Conservation (phyloP, 2,113 vertebrate species). For the Phocoena phocoena region DNA sequence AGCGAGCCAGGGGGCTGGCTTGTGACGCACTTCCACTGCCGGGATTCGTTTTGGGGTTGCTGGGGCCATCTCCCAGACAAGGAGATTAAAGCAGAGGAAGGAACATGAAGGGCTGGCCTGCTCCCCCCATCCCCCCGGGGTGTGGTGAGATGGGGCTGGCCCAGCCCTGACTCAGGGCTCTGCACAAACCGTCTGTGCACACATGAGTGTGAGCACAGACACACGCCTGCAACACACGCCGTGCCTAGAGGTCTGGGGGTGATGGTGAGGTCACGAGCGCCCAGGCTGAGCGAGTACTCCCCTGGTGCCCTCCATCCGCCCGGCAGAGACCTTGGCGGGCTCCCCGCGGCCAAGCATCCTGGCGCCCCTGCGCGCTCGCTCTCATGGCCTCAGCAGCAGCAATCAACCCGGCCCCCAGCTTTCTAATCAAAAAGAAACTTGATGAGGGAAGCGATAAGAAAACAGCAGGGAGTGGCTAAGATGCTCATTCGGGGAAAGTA, state of each 20-base stretch:
- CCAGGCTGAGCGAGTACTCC: neutral
- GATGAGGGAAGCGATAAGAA: neutral
- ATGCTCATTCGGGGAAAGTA: rapidly evolving
- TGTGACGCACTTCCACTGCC: no score
- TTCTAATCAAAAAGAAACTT: neutral
- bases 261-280: rapidly evolving
- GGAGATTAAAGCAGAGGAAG: neutral
- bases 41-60: rapidly evolving
- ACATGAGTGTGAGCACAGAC: rapidly evolving
- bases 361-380: rapidly evolving
- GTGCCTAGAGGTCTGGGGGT: neutral
- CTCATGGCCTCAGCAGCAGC: neutral
- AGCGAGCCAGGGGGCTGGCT: neutral
- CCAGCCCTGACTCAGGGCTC: neutral
- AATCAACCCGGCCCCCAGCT: neutral
- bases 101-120: neutral
- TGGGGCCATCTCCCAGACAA: neutral
- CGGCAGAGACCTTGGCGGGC: rapidly evolving
- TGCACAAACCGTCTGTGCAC: rapidly evolving
- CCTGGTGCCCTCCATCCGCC: rapidly evolving
- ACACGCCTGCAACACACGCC: rapidly evolving
- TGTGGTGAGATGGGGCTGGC: neutral
- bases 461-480: neutral
- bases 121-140: rapidly evolving
- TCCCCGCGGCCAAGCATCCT: rapidly evolving